These are phyloP conservation scores for Ispidina lecontei DNA, from an alignment of 2,797 vertebrate genomes.

Conservation along the genomic window DNA sequence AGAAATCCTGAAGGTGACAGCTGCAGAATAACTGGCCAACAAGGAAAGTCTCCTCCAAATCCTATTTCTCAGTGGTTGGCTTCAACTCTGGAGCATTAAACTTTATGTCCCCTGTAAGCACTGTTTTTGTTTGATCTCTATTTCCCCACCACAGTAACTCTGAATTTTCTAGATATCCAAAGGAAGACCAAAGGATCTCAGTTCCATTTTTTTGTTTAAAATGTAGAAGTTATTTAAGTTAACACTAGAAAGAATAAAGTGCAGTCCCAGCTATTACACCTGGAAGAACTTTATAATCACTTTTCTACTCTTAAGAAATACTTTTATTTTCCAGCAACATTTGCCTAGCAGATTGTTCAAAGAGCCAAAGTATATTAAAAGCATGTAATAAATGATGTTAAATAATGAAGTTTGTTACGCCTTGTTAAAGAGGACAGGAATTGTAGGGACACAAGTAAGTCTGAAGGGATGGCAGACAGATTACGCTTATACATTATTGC, in stretches of 20 bases:
- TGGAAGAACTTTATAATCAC: not conserved
- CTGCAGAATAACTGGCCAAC: not conserved
- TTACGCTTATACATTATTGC: not conserved
- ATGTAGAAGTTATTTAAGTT: not conserved
- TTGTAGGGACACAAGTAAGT: not conserved
- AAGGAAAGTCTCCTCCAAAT: not conserved
- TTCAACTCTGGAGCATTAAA: not conserved
- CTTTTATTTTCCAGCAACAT: not conserved
- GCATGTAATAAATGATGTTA: not conserved
- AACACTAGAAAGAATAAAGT: not conserved
- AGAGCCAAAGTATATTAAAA: not conserved
- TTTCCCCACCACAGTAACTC: not conserved
- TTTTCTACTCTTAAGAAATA: not conserved
- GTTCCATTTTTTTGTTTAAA: not conserved
- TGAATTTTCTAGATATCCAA: not conserved
- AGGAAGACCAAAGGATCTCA: not conserved
- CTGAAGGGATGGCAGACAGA: not conserved
- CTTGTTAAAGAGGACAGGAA: not conserved
- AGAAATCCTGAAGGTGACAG: not conserved
- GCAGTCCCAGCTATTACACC: not conserved
- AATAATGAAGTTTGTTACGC: not conserved
- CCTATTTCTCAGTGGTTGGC: not conserved
- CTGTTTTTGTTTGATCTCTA: not conserved
- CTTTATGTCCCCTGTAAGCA: not conserved
- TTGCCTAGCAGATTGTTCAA: not conserved